Percentiles rank a stretch among this genome's conserved stretches.
These are phyloP conservation scores for Hippopotamus amphibius DNA, from an alignment of 2,113 vertebrate species.

Conservation along the genomic window DNA sequence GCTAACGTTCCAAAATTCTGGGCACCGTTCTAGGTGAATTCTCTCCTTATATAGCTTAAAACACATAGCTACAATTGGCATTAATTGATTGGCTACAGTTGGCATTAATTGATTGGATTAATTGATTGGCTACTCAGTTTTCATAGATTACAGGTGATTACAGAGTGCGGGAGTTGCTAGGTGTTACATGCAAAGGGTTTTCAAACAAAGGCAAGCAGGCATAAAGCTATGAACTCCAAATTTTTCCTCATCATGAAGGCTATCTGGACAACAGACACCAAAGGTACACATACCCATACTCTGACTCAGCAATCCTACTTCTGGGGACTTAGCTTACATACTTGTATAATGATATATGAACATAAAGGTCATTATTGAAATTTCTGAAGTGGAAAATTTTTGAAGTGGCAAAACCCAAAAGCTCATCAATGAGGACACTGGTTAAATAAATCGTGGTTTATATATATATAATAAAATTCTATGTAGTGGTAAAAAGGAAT, in stretches of 20 bases:
- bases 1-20: too few species aligned
- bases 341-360: background rate
- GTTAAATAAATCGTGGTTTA: background rate
- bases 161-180: too few species aligned
- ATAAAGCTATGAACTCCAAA: too few species aligned
- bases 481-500: background rate
- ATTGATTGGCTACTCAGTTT: too few species aligned
- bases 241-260: background rate
- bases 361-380: background rate
- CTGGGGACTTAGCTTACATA: background rate
- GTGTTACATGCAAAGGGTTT: too few species aligned
- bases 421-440: background rate
- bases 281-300: background rate
- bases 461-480: background rate
- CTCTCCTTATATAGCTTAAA: too few species aligned
- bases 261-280: background rate
- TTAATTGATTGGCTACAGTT: too few species aligned
- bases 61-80: too few species aligned
- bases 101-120: too few species aligned
- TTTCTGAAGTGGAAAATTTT: background rate
- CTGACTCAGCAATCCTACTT: background rate
- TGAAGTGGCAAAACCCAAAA: background rate
- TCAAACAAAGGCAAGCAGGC: too few species aligned
- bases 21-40: too few species aligned
- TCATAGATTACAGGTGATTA: too few species aligned